Evolutionary conservation across 2,113 vertebrate species (phyloP).

Genomic region (Ageneiosus marmoratus): DNA sequence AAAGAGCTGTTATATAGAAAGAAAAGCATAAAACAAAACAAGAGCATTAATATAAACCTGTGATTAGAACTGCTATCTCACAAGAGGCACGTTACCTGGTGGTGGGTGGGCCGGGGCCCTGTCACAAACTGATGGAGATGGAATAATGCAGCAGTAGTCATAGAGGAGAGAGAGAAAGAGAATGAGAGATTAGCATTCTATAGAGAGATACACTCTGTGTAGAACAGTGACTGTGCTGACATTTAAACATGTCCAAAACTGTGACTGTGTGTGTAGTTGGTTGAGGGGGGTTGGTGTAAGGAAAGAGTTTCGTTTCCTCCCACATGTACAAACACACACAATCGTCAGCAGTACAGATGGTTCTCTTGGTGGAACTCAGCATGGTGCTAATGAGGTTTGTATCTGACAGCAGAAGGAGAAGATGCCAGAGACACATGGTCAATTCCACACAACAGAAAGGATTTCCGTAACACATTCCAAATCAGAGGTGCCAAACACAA

Average conservation of each 20-base stretch:
- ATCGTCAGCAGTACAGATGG: conserved; percentile 9
- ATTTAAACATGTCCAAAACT: conserved; percentile 1
- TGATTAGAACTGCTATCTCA: conserved; percentile 4
- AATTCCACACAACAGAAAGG: conserved; percentile 8
- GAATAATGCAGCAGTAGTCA: conserved; percentile 84
- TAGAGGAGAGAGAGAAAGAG: conserved; percentile 60
- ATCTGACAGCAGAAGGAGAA: conserved; percentile 18
- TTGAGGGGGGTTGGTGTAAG: not conserved
- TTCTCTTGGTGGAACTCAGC: conserved; percentile 10
- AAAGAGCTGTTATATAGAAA: not conserved
- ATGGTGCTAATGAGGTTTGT: conserved; percentile 38
- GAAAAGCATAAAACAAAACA: no score
- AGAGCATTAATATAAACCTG: not conserved
- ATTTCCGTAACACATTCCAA: conserved; percentile 6
- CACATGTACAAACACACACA: conserved; percentile 10
- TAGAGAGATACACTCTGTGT: conserved; percentile 57
- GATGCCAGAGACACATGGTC: conserved; percentile 17
- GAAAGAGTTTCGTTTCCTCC: not conserved
- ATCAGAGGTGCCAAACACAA: conserved; percentile 27
- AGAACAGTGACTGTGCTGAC: not conserved
- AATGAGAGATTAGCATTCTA: conserved; percentile 46
- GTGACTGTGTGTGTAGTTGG: no score
- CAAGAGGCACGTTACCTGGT: conserved; percentile 86
- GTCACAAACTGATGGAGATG: conserved; percentile 91
- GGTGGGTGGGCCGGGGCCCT: conserved; percentile 96